Base-by-base conservation (phyloP, 2,113 vertebrate species). In the Fregata magnificens region DNA sequence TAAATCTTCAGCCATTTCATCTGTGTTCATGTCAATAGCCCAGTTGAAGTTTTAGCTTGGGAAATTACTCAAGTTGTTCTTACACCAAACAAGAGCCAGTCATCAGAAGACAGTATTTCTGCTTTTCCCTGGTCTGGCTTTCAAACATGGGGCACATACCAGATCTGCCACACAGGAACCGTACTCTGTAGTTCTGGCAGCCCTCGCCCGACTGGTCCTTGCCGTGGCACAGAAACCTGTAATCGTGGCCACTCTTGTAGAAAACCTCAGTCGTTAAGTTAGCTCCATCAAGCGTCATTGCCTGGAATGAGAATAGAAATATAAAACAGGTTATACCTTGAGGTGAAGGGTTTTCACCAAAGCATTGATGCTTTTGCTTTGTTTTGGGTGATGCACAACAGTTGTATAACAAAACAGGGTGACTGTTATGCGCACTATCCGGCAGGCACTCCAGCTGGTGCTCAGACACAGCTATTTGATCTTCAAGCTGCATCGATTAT, bases 141-240 rank as follows among this genome's bases (percentile, higher is more conserved):
- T 63, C 45, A 8, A 4, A 13, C 20, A 3, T 1, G 36, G 49
- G 49, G 38, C 47, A 97, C 98, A 3, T 97, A 99, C 99, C 99
- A 13, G 99, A 98, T 96, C 98, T 99, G 78, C 99, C 99, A 38
- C 99, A 99, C 22, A 99, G 99, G 97, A 99, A 99, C 70, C 99
- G 99, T 34, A 99, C 99, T 69, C 98, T 98, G 98, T 99, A 99
- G 98, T 98, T 99, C 84, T 42, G 98, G 97, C 99, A 99, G 86
- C 98, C 97, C 69, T 98, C 97, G 13, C 98, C 98, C 1, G 90
- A 71, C 95, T 98, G 99, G 95, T 98, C 98, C 82, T 97, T 98
- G 96, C 99, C 98, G 0, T 98, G 99, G 95, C 99, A 99, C 63
- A 99, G 98, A 15, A 99, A 99, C 95, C 99, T 99, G 21, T 99